Base-by-base conservation (phyloP, 2,797 vertebrate species). In the Coilia nasus region DNA sequence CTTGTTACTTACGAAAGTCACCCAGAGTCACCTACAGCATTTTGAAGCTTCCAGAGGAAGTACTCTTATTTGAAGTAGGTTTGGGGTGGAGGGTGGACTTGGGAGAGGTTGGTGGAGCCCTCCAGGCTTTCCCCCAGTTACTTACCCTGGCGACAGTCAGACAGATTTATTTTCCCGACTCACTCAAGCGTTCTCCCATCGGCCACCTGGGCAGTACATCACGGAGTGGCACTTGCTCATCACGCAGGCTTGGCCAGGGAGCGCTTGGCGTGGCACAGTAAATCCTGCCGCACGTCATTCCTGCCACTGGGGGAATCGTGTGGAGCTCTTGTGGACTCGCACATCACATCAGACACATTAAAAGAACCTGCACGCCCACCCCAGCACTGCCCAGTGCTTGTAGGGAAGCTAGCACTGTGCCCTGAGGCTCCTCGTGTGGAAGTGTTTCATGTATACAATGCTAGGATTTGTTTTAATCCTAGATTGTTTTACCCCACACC, bases 221-320 rank as follows among this genome's bases (percentile, higher is more conserved):
- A 78, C 71, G 41, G 71, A 41, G 35, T 78, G 71, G 71, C 71
- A 78, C 71, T 78, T 78, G 71, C 71, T 78, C 71, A 78, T 78
- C 71, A 78, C 35, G 35, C 35, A 78, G 71, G 71, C 71, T 78
- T 78, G 21, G 71, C 71, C 71, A 78, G 71, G 15, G 71, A 78
- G 71, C 14, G 31, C 67, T 31, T 82, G n/a, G 44, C 35, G 35
- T 78, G 71, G 15, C 71, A 41, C 71, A 1, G 71, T 78, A 78
- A 78, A 78, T 78, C 71, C 71, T 44, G 31, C 35, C 2, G 41
- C 31, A 78, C 71, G 15, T 21, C 71, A 44, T 12, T 6, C 3
- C 28, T 6, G 6, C 35, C 4, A 75, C 17, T 35, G 67, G 31
- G 67, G 11, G 5, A 54, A 54, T 54, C 50, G 7, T 54, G 50